Base-by-base conservation (phyloP, 64 coral and sea anemone species). In the Porites lutea region DNA sequence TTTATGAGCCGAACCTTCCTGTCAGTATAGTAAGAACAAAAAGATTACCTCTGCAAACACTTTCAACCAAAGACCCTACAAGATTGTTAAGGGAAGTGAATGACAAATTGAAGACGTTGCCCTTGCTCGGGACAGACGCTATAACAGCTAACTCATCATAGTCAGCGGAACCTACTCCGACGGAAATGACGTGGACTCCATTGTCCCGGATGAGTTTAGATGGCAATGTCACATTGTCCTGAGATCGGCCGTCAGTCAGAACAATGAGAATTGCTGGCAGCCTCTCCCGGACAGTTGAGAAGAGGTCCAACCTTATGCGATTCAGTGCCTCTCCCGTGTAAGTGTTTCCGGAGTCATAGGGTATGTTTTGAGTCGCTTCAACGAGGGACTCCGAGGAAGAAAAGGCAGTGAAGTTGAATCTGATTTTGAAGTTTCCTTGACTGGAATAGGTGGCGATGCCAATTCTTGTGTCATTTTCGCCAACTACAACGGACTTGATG, bases 41-140 rank as follows among this genome's bases (percentile, higher is more conserved):
- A 37, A 37, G 27, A 74, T 71, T 75, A 59, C 52, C 82, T 92
- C 75, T 82, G 49, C 70, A 74, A 65, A 75, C 75, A 57, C 50
- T 78, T 19, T 78, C 75, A 9, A 55, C 47, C 21, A 78, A 58
- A 13, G 75, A 22, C 4, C 50, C 75, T 4, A 55, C 11, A n/a
- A 78, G 50, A n/a, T 78, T 57, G 21, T 5, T 11, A 78, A 78
- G 75, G 4, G 75, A 78, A 8, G 8, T 21, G 27, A 78, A 78
- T 4, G 75, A 52, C 20, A 55, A 51, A 5, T 78, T 13, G 52
- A 11, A 78, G 52, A 78, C 22, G 21, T 78, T 78, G 11, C 49
- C 50, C 2, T 11, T 57, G 49, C 55, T 43, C 21, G 81, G 81
- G 18, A 65, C 81, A 2, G 81, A 84, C 5, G 81, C 81, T 60